These are phyloP conservation scores for Tychaedon coryphoeus DNA, from an alignment of 2,113 vertebrate genomes.

Conservation along the genomic window DNA sequence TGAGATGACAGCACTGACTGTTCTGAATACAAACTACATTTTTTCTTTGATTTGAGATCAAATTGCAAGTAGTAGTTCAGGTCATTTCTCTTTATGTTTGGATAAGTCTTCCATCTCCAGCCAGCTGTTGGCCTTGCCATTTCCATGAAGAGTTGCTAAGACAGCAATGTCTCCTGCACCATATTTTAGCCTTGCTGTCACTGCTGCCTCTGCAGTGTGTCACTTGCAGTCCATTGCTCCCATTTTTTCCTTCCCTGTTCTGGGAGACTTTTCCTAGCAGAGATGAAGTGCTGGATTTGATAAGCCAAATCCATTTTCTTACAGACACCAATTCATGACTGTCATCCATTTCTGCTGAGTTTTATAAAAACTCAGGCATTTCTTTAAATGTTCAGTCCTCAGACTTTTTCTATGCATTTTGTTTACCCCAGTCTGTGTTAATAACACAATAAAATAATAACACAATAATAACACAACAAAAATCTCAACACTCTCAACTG, in stretches of 20 bases:
- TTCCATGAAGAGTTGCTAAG: neutral
- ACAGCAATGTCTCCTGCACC: neutral
- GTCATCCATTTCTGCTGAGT: neutral
- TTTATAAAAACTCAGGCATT: neutral
- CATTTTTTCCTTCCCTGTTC: neutral
- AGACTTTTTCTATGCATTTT: neutral
- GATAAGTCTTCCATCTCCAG: neutral
- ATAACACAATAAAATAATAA: no score
- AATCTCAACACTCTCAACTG: neutral
- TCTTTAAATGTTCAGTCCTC: neutral
- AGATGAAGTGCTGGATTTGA: slow-evolving; percentile 2
- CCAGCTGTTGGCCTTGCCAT: neutral
- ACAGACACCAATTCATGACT: neutral
- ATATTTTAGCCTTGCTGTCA: neutral
- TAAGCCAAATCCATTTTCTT: neutral
- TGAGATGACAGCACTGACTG: neutral
- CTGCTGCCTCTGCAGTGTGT: neutral
- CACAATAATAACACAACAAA: neutral
- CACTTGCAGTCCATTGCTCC: neutral
- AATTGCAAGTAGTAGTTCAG: neutral
- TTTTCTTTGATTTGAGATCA: slow-evolving; percentile 8
- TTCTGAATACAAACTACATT: neutral
- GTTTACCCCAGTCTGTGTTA: neutral
- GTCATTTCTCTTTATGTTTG: neutral
- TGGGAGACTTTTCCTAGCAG: neutral